These are phyloP conservation scores for Idaea straminata DNA, from an alignment of 2,888 invertebrate species.

Conservation along the genomic window DNA sequence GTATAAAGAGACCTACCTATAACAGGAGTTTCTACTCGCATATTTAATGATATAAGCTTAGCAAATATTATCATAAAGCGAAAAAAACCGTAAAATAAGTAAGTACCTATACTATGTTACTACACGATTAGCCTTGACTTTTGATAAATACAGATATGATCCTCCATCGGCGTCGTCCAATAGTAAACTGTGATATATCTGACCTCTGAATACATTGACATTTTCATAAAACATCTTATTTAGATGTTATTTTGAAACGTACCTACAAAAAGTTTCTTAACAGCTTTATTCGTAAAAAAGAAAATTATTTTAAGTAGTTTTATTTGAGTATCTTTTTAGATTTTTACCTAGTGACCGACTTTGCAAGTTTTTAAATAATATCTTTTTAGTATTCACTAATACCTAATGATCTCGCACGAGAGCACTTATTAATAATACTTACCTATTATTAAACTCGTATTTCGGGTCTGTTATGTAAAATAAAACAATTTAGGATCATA, in stretches of 20 bases:
- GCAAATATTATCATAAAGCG: neutral
- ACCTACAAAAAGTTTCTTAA: conserved; percentile 28
- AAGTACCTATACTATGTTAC: conserved; percentile 14
- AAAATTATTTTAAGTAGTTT: neutral
- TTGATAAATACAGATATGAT: conserved; percentile 38
- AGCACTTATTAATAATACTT: conserved; percentile 10
- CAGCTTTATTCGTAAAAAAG: conserved; percentile 16
- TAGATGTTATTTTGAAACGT: conserved; percentile 41
- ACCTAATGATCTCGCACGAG: neutral
- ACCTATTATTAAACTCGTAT: neutral
- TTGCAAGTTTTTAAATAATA: conserved; percentile 9
- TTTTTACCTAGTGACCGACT: conserved; percentile 12
- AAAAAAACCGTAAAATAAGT: neutral
- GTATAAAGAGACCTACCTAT: no score
- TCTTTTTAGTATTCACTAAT: conserved; percentile 7
- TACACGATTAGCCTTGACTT: conserved; percentile 45
- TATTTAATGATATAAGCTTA: no score
- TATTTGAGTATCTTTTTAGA: conserved; percentile 10
- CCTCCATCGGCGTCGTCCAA: conserved; percentile 27
- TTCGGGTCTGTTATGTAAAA: conserved; percentile 4
- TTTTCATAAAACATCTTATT: conserved; percentile 43
- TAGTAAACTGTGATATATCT: conserved; percentile 28
- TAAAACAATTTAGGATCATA: conserved; percentile 36
- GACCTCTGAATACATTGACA: conserved; percentile 59
- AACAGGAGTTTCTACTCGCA: no score